These are phyloP conservation scores for Malurus elegans DNA, from an alignment of 2,113 vertebrate species.

Conservation along the genomic window DNA sequence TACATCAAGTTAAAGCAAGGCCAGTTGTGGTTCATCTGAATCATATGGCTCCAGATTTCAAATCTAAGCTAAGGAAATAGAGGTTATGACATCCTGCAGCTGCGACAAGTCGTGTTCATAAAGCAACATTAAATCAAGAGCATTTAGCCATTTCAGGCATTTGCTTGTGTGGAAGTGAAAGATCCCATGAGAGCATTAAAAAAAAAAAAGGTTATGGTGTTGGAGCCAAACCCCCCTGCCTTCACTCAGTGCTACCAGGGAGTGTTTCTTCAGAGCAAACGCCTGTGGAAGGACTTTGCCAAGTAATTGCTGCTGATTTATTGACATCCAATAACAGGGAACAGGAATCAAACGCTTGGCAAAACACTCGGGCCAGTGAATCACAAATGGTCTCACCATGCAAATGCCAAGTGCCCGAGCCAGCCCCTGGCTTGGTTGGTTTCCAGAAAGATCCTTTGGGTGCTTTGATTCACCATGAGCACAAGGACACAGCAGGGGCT, in stretches of 20 bases:
- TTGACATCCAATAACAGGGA: background rate
- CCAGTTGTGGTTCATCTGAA: slow-evolving; percentile 28
- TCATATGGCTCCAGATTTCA: slow-evolving; percentile 11
- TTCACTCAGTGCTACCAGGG: background rate
- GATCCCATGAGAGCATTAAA: slow-evolving; percentile 17
- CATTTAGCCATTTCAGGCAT: background rate
- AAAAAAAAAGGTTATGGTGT: slow-evolving; percentile 22
- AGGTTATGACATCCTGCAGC: slow-evolving; percentile 52
- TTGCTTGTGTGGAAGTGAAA: slow-evolving; percentile 43
- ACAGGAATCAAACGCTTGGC: background rate
- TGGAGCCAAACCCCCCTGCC: slow-evolving; percentile 11
- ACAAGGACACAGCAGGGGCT: background rate
- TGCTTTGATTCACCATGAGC: background rate
- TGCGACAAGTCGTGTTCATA: slow-evolving; percentile 7
- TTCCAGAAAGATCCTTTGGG: background rate
- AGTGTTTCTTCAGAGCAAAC: background rate
- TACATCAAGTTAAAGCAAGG: background rate
- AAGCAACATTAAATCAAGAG: slow-evolving; percentile 36
- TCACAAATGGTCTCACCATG: background rate
- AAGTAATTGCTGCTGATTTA: slow-evolving; percentile 16
- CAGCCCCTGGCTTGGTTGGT: background rate
- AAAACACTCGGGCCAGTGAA: background rate
- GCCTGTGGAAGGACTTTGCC: background rate
- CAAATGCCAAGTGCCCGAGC: background rate
- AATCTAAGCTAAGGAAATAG: slow-evolving; percentile 45